Percentiles rank a stretch among this genome's conserved stretches.
phyloP scores from a whole-genome alignment of 1,140 invertebrate species.

The Ectropis grisescens region DNA sequence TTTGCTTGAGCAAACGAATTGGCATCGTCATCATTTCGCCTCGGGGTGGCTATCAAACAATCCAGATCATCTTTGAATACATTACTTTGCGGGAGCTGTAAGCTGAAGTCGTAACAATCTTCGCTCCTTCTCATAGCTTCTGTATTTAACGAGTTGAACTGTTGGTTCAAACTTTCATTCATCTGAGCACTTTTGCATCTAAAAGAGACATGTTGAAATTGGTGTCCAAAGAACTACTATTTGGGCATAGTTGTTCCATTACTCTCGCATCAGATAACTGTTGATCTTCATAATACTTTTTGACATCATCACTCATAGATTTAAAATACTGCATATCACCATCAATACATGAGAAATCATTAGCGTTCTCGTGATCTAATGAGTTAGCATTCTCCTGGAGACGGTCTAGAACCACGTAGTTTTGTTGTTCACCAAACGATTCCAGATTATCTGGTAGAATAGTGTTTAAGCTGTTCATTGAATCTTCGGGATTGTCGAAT shows the following conservation, averaged over 20 bases:
- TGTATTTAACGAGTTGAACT: conserved; percentile 31
- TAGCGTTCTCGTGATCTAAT: conserved; percentile 34
- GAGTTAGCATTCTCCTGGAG: conserved; percentile 30
- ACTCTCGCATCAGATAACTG: conserved; percentile 37
- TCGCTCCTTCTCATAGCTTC: conserved; percentile 40
- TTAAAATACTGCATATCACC: conserved; percentile 61
- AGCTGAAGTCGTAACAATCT: conserved; percentile 45
- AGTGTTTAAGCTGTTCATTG: conserved; percentile 47
- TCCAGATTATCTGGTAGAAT: conserved; percentile 55
- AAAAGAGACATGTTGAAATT: conserved; percentile 54
- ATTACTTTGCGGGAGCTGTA: conserved; percentile 35
- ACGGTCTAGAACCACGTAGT: conserved; percentile 40
- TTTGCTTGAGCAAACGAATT: conserved; percentile 27
- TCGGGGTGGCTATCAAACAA: conserved; percentile 46
- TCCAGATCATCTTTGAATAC: conserved; percentile 53
- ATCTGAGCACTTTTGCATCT: conserved; percentile 39
- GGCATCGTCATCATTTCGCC: conserved; percentile 27
- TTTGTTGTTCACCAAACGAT: conserved; percentile 47
- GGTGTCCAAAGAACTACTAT: conserved; percentile 42
- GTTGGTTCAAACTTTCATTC: conserved; percentile 31
- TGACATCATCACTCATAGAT: conserved; percentile 59
- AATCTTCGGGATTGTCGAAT: conserved; percentile 24
- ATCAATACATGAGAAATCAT: conserved; percentile 56
- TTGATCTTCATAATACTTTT: conserved; percentile 58
- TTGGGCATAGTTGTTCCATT: conserved; percentile 44